A percentile compares a stretch with the other conserved stretches of the same genome.
Evolutionary conservation across 2,113 vertebrate genomes (phyloP).

Genomic region (Corapipo altera): DNA sequence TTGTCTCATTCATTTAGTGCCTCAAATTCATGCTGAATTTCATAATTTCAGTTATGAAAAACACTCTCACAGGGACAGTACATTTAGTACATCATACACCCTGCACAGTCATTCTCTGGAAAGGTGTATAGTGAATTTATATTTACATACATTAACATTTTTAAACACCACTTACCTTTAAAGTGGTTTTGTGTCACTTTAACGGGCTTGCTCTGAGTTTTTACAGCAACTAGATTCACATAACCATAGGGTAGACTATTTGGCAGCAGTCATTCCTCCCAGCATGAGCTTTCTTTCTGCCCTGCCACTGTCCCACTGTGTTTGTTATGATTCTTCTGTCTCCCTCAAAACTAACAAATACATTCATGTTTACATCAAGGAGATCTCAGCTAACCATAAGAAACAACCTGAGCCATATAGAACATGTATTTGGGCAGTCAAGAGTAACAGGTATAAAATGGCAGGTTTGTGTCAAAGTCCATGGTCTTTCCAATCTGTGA

Average conservation of each 20-base stretch:
- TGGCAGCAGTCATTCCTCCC: background rate
- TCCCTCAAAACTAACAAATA: background rate
- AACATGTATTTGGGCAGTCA: no score
- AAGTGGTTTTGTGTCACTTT: background rate
- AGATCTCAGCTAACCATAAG: background rate
- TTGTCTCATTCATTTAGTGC: background rate
- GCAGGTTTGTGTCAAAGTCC: no score
- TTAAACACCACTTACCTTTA: background rate
- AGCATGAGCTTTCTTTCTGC: background rate
- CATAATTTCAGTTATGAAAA: background rate
- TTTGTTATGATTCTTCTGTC: background rate
- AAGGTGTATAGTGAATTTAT: background rate
- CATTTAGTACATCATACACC: background rate
- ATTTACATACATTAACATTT: background rate
- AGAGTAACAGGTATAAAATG: no score
- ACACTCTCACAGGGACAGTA: background rate
- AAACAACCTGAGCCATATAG: background rate
- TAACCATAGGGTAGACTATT: background rate
- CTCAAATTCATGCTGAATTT: background rate
- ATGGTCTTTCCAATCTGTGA: no score
- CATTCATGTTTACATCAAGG: background rate
- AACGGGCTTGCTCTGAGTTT: background rate
- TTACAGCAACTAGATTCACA: background rate
- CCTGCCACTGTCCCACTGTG: background rate
- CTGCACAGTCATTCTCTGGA: background rate